Evolutionary conservation across 2,113 vertebrate genomes (phyloP).

Genomic region (Cynocephalus volans): DNA sequence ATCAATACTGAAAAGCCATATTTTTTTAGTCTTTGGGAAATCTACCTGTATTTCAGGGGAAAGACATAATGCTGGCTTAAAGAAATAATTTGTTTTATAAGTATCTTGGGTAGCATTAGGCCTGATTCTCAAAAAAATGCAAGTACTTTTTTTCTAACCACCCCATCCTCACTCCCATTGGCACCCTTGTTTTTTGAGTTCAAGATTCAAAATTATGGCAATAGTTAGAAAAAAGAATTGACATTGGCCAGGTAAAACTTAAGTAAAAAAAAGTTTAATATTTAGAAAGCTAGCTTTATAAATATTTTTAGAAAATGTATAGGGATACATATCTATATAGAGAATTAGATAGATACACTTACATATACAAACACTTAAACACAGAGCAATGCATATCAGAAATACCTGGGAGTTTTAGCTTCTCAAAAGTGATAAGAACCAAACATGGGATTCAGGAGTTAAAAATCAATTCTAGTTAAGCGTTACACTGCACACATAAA

Average conservation of each 20-base stretch:
- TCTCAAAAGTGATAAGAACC: not conserved
- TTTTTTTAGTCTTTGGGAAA: not conserved
- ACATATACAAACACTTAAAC: not conserved
- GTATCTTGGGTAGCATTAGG: not conserved
- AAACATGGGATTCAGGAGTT: not conserved
- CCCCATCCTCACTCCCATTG: not conserved
- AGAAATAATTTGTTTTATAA: not conserved
- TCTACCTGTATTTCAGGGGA: not conserved
- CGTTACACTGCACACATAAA: not conserved
- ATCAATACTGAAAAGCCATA: not conserved
- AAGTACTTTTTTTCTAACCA: not conserved
- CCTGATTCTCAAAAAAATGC: not conserved
- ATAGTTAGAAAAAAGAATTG: not conserved
- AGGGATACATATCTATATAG: not conserved
- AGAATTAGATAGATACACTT: not conserved
- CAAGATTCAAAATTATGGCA: slow-evolving; percentile 47
- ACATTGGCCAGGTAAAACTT: not conserved
- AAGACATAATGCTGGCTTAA: not conserved
- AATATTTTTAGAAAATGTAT: not conserved
- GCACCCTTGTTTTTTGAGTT: not conserved
- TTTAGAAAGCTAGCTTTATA: not conserved
- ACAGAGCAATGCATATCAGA: not conserved
- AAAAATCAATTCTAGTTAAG: not conserved
- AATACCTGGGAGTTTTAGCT: not conserved
- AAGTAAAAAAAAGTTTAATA: not conserved